A percentile compares a stretch with the other conserved stretches of the same genome.
These are phyloP conservation scores for Lithobates pipiens DNA, from an alignment of 2,797 vertebrate genomes.

Conservation along the genomic window DNA sequence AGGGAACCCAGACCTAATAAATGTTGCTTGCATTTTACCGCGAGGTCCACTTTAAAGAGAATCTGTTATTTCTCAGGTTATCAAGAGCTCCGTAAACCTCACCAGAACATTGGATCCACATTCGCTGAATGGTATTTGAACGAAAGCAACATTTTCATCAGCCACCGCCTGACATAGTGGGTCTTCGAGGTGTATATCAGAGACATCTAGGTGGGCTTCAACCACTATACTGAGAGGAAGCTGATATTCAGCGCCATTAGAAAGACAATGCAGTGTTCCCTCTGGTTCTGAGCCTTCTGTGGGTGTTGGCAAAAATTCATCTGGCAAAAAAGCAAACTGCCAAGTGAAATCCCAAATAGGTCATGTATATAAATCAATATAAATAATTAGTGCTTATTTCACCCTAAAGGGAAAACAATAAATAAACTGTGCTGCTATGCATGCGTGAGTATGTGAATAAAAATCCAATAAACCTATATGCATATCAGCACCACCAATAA, in stretches of 20 bases:
- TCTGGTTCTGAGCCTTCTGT: neutral
- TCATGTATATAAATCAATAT: no score
- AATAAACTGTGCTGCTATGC: no score
- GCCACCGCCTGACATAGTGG: constrained; percentile 14
- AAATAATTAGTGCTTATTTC: no score
- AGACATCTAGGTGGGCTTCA: constrained; percentile 13
- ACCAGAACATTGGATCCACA: constrained; percentile 47
- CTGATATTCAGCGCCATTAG: constrained; percentile 16
- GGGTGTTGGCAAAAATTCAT: neutral
- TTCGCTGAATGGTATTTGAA: constrained; percentile 40
- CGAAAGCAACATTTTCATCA: neutral
- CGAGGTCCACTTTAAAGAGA: no score
- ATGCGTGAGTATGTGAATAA: no score
- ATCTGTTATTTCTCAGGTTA: no score
- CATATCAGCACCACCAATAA: no score
- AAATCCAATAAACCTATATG: no score
- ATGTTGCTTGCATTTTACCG: no score
- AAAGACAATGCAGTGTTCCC: constrained; percentile 10
- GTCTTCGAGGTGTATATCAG: constrained; percentile 45
- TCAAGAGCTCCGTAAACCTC: neutral
- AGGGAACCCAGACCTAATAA: no score
- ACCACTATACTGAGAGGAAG: constrained; percentile 3
- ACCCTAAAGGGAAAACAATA: no score
- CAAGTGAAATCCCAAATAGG: no score
- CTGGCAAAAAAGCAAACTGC: neutral